Evolutionary conservation across 2,888 invertebrate genomes (phyloP).

Genomic region (Lumbricus terrestris): DNA sequence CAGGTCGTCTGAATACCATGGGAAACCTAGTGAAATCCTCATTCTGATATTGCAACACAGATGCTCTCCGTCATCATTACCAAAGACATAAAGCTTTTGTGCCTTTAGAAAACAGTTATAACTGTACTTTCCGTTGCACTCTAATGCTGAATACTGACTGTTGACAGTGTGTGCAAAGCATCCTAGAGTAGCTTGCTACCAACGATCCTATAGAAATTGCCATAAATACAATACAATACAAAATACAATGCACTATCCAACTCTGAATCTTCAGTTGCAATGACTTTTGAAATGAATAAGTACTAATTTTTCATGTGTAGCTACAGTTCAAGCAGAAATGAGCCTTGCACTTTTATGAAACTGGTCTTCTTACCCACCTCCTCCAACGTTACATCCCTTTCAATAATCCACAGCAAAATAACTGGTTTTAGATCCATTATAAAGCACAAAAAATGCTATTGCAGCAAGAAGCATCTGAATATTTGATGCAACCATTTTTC

Average conservation of each 20-base stretch:
- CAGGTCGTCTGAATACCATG: too few relatives aligned
- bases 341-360: neutral
- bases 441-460: neutral
- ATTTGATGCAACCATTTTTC: neutral
- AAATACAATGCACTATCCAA: too few relatives aligned
- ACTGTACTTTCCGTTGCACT: too few relatives aligned
- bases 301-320: neutral
- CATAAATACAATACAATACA: too few relatives aligned
- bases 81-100: too few relatives aligned
- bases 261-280: too few relatives aligned
- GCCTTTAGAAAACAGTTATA: too few relatives aligned
- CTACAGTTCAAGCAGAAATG: neutral
- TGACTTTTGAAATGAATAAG: neutral
- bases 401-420: neutral
- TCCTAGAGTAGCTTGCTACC: too few relatives aligned
- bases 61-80: neutral
- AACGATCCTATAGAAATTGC: too few relatives aligned
- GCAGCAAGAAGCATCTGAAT: neutral
- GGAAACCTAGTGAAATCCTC: neutral
- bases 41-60: neutral
- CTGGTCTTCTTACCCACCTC: neutral
- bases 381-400: neutral
- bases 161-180: too few relatives aligned
- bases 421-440: neutral
- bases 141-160: too few relatives aligned